These are phyloP conservation scores for Bergia puertoricense DNA, from an alignment of 92 coral and sea anemone genomes.

Conservation along the genomic window DNA sequence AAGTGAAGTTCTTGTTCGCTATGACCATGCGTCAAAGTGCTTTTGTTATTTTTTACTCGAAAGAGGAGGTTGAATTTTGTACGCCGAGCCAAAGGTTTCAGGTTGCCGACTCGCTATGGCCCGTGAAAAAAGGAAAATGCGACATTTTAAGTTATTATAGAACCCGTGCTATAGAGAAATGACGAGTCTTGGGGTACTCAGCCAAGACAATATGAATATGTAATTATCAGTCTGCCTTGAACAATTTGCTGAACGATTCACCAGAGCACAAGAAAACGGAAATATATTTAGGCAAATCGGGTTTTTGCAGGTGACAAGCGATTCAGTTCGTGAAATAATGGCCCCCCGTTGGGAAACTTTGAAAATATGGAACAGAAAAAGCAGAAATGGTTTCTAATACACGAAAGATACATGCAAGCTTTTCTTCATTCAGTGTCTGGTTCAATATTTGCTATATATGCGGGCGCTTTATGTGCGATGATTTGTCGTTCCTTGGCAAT, in stretches of 20 bases:
- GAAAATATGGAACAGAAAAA: neutral
- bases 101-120: neutral
- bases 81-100: neutral
- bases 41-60: neutral
- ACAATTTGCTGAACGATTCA: neutral
- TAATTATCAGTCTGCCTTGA: slow-evolving; percentile 2
- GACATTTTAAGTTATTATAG: too few relatives aligned
- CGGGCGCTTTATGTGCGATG: neutral
- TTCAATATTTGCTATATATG: slow-evolving; percentile 22
- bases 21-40: neutral
- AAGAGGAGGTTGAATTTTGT: neutral
- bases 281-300: neutral
- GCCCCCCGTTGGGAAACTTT: neutral
- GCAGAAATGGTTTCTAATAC: neutral
- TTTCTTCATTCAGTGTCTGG: neutral
- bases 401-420: neutral
- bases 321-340: neutral
- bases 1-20: neutral
- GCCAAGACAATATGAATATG: neutral
- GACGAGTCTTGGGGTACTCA: neutral
- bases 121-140: neutral
- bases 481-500: slow-evolving; percentile 5
- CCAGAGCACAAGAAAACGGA: neutral
- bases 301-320: neutral
- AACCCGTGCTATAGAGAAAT: neutral